Conservation (phyloP, 2,797 vertebrate species). For the Chiloscyllium punctatum region DNA sequence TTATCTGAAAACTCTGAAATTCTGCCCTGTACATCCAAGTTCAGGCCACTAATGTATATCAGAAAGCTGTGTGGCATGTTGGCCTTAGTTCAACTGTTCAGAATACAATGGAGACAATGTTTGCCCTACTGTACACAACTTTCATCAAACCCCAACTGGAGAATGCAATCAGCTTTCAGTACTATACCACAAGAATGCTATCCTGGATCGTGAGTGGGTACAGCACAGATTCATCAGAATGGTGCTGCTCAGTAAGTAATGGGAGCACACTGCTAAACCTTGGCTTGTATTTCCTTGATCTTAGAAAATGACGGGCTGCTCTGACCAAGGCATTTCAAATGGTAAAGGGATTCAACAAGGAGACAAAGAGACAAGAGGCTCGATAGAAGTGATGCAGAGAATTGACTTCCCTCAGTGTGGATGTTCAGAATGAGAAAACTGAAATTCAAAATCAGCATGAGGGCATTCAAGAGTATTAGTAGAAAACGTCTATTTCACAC, state of each 20-base stretch:
- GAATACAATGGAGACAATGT: too few relatives aligned
- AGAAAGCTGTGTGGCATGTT: too few relatives aligned
- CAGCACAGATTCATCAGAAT: too few relatives aligned
- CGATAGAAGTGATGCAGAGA: too few relatives aligned
- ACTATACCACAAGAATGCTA: neutral
- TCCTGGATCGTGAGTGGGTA: neutral
- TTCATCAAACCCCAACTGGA: neutral
- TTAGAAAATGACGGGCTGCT: neutral
- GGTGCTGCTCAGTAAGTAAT: too few relatives aligned
- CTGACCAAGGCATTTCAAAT: neutral
- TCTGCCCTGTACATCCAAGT: neutral
- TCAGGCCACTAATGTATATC: neutral
- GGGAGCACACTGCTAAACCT: neutral
- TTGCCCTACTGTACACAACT: neutral
- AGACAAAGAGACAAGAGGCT: neutral
- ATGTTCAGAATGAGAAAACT: neutral
- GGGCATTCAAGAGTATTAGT: neutral
- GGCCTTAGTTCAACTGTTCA: too few relatives aligned
- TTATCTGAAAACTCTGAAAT: neutral
- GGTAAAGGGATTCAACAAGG: neutral
- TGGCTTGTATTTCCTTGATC: neutral
- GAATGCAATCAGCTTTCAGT: neutral
- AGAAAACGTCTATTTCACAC: neutral
- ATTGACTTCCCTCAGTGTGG: neutral
- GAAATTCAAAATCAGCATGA: neutral